Evolutionary conservation across 2,797 vertebrate species (phyloP), one percentile per base, ranked within the genome.

Genomic region (Channallabes apus): DNA sequence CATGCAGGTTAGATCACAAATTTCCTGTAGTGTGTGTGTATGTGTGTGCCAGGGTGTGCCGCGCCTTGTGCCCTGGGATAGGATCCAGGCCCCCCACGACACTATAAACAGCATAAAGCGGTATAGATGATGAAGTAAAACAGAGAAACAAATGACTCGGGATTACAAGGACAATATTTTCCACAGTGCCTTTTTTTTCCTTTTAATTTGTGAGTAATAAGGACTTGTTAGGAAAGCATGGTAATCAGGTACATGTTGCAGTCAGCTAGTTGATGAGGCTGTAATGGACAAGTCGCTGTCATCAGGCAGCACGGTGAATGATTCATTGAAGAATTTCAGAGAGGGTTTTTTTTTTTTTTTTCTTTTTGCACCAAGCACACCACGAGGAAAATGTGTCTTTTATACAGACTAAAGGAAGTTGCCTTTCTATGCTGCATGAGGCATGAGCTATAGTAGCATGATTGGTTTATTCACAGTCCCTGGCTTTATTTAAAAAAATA

Each of bases 81-180:
- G 46, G 46, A 2, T 46, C 46, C 46, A 46, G 46, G 9, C 9
- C 46, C 11, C 46, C 46, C 9, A 46, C 9, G 46, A 46, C 46
- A 46, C 38, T 38, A 6, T 38, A 38, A 38, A 38, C 38, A 38
- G 38, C 38, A 38, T 46, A 2, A 46, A 11, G 46, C 9, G 9
- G 46, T 46, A 11, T 46, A 11, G 9, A 11, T 46, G 9, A 46
- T 46, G 46, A 46, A 9, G 41, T 46, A 46, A 56, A 51, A 58
- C 8, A 1, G 27, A 32, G 27, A 76, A 58, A 27, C 51, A 20
- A 56, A 56, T 46, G 41, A 73, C 18, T 75, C n/a, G 8, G 22
- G 38, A 22, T 77, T 59, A 59, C 56, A 78, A 78, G 75, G 75
- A 41, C 58, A n/a, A 24, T 20, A 15, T 59, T 38, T 62, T 78